These are phyloP conservation scores for Limnephilus lunatus DNA, from an alignment of 2,888 invertebrate genomes.

Conservation along the genomic window DNA sequence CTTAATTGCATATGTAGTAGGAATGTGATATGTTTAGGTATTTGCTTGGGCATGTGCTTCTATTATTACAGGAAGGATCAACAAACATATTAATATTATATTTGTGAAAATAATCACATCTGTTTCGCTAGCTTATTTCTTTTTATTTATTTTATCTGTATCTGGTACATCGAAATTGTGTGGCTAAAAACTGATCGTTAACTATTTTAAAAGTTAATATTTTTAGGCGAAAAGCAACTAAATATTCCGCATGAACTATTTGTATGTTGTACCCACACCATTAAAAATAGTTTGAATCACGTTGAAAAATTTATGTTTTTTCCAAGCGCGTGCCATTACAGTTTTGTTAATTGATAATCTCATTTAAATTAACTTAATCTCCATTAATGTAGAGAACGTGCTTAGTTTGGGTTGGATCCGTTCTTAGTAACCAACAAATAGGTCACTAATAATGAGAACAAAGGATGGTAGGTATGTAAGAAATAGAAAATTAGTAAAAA, in stretches of 20 bases:
- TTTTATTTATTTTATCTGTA: not conserved
- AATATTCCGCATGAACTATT: not conserved
- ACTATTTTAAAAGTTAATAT: not conserved
- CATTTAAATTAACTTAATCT: not conserved
- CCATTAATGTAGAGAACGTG: not conserved
- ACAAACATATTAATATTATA: not conserved
- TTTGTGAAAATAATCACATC: not conserved
- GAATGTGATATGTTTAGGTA: not conserved
- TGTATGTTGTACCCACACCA: not conserved
- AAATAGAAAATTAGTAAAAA: no score
- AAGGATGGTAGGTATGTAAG: not conserved
- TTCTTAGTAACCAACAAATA: not conserved
- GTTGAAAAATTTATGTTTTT: not conserved
- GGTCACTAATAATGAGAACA: not conserved
- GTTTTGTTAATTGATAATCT: not conserved
- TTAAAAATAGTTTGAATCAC: not conserved
- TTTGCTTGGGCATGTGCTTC: not conserved
- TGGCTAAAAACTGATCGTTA: not conserved
- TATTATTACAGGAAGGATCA: not conserved
- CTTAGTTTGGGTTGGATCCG: not conserved
- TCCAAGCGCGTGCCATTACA: not conserved
- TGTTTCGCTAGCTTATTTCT: not conserved
- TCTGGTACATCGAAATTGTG: not conserved
- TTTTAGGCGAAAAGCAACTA: not conserved
- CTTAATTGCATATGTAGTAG: not conserved